A percentile compares a stretch with the other conserved stretches of the same genome.
phyloP scores from a whole-genome alignment of 2,113 vertebrate species.

The Syrrhaptes paradoxus region DNA sequence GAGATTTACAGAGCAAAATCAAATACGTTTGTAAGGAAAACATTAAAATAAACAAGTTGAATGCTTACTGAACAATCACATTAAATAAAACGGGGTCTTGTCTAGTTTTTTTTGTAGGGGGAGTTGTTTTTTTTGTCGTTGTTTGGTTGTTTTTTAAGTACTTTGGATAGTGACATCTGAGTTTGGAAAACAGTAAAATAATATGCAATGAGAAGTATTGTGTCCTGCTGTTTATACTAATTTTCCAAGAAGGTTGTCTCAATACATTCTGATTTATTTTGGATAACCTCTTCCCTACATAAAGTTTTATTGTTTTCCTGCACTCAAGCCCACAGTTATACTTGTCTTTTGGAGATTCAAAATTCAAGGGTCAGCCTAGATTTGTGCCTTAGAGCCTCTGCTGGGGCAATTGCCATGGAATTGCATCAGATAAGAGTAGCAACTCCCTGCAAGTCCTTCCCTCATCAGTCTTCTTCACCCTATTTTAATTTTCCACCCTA shows the following conservation, averaged over 20 bases:
- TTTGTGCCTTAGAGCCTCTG: background rate
- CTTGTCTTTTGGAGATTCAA: background rate
- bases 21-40: background rate
- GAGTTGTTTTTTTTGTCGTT: background rate
- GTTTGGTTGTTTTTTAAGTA: background rate
- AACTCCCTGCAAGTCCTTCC: background rate
- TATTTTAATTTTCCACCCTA: background rate
- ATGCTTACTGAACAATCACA: background rate
- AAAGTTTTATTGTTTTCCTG: background rate
- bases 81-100: background rate
- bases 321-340: background rate
- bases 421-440: background rate
- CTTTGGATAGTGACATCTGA: background rate
- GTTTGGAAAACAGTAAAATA: background rate
- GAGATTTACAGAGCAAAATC: background rate
- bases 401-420: background rate
- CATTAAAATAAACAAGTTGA: background rate
- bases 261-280: background rate
- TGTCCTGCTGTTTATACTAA: background rate
- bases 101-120: background rate
- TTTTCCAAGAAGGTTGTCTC: background rate
- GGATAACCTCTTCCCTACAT: background rate
- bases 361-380: background rate
- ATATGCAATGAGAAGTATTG: background rate
- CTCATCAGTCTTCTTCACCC: background rate